phyloP scores from a whole-genome alignment of 2,797 vertebrate genomes.

The Valencia hispanica region DNA sequence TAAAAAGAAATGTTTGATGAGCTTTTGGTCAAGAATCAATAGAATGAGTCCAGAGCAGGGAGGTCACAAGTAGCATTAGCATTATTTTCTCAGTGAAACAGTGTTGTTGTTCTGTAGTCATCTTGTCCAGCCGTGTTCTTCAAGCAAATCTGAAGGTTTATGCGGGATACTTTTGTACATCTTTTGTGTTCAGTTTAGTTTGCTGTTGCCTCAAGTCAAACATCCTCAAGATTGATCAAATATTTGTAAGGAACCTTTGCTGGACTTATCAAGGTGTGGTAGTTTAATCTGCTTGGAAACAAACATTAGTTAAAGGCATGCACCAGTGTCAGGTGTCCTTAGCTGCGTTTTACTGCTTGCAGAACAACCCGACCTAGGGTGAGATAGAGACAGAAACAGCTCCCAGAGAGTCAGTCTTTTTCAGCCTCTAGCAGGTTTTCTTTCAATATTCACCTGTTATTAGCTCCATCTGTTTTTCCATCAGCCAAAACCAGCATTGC shows the following conservation, averaged over 20 bases:
- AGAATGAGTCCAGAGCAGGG: not conserved
- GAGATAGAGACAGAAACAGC: not conserved
- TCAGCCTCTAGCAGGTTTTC: not conserved
- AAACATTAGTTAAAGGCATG: not conserved
- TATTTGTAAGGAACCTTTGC: conserved; percentile 18
- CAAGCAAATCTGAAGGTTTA: conserved; percentile 7
- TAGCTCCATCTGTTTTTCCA: not conserved
- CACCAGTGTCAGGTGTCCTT: not conserved
- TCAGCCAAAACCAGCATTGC: no score
- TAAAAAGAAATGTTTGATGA: not conserved
- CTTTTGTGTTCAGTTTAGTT: conserved; percentile 6
- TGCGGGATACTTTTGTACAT: not conserved
- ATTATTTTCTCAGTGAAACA: not conserved
- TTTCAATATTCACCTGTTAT: not conserved
- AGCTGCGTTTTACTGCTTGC: not conserved
- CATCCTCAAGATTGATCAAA: conserved; percentile 22
- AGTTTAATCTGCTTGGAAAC: conserved; percentile 16
- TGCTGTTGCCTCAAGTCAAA: conserved; percentile 10
- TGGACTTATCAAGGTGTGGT: conserved; percentile 25
- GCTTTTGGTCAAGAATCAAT: not conserved
- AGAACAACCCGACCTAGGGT: not conserved
- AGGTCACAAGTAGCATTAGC: not conserved
- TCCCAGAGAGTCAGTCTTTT: not conserved
- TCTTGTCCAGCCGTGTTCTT: not conserved
- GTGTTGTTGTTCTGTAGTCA: not conserved